These are phyloP conservation scores for Euborellia annulipes DNA, from an alignment of 1,140 invertebrate genomes.

Conservation along the genomic window DNA sequence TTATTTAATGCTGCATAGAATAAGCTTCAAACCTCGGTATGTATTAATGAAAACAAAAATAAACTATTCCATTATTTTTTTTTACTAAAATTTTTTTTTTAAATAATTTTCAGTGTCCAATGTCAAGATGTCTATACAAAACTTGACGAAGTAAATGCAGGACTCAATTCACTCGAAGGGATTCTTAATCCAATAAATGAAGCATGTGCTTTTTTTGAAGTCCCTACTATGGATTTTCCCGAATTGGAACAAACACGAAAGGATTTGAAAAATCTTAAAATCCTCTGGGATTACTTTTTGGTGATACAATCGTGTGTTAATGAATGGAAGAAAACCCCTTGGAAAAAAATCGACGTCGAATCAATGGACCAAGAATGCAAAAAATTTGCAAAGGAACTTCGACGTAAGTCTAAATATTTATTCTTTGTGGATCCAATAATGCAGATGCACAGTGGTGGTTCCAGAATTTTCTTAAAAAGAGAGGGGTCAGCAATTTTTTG, in stretches of 20 bases:
- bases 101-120: conserved; percentile 14
- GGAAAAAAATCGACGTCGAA: conserved; percentile 88
- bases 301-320: conserved; percentile 66
- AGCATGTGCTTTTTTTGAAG: conserved; percentile 71
- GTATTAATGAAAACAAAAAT: not conserved
- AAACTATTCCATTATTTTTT: conserved; percentile 3
- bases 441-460: too few relatives aligned
- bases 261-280: conserved; percentile 63
- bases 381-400: conserved; percentile 69
- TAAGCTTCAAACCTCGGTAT: not conserved
- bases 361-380: conserved; percentile 90
- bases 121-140: conserved; percentile 57
- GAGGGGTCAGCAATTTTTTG: too few relatives aligned
- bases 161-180: conserved; percentile 49
- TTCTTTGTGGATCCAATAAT: too few relatives aligned
- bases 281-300: conserved; percentile 78
- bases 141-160: conserved; percentile 55
- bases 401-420: conserved; percentile 28
- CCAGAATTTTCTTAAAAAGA: too few relatives aligned
- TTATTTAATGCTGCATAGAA: not conserved
- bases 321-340: conserved; percentile 82
- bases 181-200: conserved; percentile 50
- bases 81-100: not conserved
- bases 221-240: conserved; percentile 66
- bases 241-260: conserved; percentile 53